Percentiles rank a stretch among this genome's conserved stretches.
Evolutionary conservation across 2,113 vertebrate genomes (phyloP).

Genomic region (Trematocara stigmaticum): DNA sequence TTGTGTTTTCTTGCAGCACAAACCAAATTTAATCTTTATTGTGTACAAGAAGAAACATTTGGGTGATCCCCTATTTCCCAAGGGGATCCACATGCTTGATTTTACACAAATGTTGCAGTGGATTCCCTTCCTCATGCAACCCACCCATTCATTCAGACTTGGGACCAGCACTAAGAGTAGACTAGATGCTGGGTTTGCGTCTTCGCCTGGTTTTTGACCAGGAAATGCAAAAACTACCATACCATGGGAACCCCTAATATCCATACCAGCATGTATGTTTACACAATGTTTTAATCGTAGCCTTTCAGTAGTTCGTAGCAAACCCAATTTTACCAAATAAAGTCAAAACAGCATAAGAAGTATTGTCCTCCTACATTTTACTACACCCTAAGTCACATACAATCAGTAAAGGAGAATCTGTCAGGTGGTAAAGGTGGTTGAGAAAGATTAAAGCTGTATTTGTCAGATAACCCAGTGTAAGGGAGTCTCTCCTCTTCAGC

Average conservation of each 20-base stretch:
- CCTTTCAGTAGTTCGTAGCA: not conserved
- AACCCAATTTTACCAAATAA: not conserved
- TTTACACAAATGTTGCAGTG: not conserved
- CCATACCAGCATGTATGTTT: not conserved
- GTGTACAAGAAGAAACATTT: not conserved
- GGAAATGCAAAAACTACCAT: not conserved
- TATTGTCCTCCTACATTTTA: not conserved
- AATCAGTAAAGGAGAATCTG: conserved; percentile 28
- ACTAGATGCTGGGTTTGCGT: not conserved
- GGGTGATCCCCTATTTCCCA: not conserved
- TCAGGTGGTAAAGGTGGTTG: not conserved
- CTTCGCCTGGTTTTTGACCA: not conserved
- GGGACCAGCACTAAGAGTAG: not conserved
- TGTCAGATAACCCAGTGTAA: conserved; percentile 40
- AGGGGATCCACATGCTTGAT: not conserved
- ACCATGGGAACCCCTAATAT: not conserved
- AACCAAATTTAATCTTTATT: not conserved
- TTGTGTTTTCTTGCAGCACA: not conserved
- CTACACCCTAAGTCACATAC: conserved; percentile 21
- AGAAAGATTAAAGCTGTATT: conserved; percentile 48
- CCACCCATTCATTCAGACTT: not conserved
- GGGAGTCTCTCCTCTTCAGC: conserved; percentile 2
- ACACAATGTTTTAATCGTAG: not conserved
- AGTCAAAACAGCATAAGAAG: not conserved
- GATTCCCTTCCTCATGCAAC: not conserved